Conservation (phyloP, 2,888 invertebrate genomes). For the Campoletis raptor region DNA sequence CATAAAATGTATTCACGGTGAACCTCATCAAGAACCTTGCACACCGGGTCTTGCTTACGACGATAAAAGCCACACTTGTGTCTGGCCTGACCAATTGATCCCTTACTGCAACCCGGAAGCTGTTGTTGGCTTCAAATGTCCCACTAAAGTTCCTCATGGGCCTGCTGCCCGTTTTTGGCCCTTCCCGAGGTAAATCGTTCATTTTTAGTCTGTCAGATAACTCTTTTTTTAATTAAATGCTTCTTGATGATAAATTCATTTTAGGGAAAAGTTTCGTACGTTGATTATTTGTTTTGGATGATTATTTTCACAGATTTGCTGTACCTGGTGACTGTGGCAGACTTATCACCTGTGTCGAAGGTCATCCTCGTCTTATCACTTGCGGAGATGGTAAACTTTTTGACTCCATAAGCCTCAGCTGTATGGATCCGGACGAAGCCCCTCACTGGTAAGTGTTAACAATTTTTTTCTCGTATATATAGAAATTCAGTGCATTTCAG, state of each 20-base stretch:
- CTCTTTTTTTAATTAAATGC: background rate
- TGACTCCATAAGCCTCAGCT: slow-evolving; percentile 93
- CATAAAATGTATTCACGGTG: slow-evolving; percentile 94
- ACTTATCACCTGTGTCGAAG: slow-evolving; percentile 96
- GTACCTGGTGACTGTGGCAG: slow-evolving; percentile 95
- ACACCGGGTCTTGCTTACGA: slow-evolving; percentile 96
- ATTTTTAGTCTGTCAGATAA: background rate
- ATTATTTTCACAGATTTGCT: slow-evolving; percentile 87
- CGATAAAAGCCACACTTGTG: slow-evolving; percentile 94
- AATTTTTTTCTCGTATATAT: background rate
- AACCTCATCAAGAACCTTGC: slow-evolving; percentile 92
- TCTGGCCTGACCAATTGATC: slow-evolving; percentile 96
- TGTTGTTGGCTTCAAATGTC: slow-evolving; percentile 96
- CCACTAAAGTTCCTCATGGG: slow-evolving; percentile 92
- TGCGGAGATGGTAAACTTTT: slow-evolving; percentile 96
- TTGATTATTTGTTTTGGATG: background rate
- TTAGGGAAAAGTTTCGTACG: background rate
- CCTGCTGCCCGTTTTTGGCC: slow-evolving; percentile 96
- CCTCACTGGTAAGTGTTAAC: slow-evolving; percentile 82
- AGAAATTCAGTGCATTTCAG: background rate
- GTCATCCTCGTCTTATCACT: slow-evolving; percentile 93
- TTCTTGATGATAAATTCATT: background rate
- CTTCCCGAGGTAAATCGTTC: slow-evolving; percentile 88
- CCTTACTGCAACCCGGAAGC: slow-evolving; percentile 96
- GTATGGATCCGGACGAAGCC: slow-evolving; percentile 90